Evolutionary conservation across 2,113 vertebrate genomes (phyloP).

Genomic region (Misgurnus mizolepis): DNA sequence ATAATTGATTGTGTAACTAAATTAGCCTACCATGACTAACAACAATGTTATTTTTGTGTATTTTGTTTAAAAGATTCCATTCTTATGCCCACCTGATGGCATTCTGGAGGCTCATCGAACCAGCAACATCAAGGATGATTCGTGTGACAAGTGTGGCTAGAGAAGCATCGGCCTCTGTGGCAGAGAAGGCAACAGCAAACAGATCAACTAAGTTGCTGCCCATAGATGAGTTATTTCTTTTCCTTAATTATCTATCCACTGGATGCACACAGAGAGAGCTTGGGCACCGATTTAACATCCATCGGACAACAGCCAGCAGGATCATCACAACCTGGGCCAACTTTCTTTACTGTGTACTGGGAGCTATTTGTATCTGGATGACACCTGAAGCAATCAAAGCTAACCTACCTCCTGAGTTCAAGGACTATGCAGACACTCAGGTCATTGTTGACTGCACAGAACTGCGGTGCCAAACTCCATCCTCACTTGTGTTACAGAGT

Average conservation of each 20-base stretch:
- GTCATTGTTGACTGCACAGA: too few relatives aligned
- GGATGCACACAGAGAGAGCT: not conserved
- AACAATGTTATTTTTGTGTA: not conserved
- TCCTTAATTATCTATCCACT: too few relatives aligned
- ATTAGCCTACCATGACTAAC: not conserved
- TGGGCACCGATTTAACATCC: too few relatives aligned
- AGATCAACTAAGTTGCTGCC: not conserved
- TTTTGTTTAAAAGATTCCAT: not conserved
- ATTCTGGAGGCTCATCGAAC: conserved; percentile 16
- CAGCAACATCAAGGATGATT: conserved; percentile 19
- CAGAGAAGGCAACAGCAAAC: not conserved
- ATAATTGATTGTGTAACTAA: not conserved
- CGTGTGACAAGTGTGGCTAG: not conserved
- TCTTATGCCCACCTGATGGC: conserved; percentile 15
- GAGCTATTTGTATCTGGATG: conserved; percentile 25
- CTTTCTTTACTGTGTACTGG: conserved; percentile 36
- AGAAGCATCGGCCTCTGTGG: not conserved
- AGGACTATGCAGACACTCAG: too few relatives aligned
- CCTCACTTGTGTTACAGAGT: too few relatives aligned
- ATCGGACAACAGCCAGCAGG: conserved; percentile 9
- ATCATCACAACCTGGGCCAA: conserved; percentile 38
- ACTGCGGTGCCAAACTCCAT: too few relatives aligned
- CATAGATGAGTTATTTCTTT: too few relatives aligned
- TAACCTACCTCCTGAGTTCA: not conserved
- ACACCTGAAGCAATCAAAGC: conserved; percentile 5